Percentiles rank a stretch among this genome's conserved stretches.
Conservation (phyloP, 2,888 invertebrate species). For the Cephus nigrinus region DNA sequence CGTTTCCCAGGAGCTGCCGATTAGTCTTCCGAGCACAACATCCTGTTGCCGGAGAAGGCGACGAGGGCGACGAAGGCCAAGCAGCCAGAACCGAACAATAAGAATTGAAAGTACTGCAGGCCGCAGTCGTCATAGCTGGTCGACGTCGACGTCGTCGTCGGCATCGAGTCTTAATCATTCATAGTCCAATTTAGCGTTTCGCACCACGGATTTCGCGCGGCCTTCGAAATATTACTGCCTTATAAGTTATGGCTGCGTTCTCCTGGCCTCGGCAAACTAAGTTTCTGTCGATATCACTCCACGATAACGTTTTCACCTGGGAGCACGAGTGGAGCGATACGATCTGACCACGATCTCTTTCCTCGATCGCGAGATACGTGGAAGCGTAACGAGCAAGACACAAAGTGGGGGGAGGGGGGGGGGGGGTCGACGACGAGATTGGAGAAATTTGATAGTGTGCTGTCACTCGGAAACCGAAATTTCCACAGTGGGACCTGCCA, state of each 20-base stretch:
- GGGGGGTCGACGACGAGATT: background rate
- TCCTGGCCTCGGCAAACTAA: background rate
- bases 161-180: background rate
- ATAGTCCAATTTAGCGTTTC: background rate
- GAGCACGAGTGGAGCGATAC: background rate
- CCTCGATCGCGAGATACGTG: background rate
- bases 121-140: background rate
- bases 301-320: background rate
- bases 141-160: background rate
- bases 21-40: background rate
- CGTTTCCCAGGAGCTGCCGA: background rate
- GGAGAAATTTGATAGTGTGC: background rate
- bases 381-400: background rate
- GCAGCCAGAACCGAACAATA: background rate
- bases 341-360: background rate
- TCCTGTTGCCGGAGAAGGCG: background rate
- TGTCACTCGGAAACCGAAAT: background rate
- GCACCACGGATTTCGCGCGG: background rate
- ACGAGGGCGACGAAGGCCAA: background rate
- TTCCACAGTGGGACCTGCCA: background rate
- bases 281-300: background rate
- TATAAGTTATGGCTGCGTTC: background rate
- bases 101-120: background rate
- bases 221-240: background rate
- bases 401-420: too few relatives aligned